phyloP scores from a whole-genome alignment of 1,140 invertebrate species.

The Aplysia californica region DNA sequence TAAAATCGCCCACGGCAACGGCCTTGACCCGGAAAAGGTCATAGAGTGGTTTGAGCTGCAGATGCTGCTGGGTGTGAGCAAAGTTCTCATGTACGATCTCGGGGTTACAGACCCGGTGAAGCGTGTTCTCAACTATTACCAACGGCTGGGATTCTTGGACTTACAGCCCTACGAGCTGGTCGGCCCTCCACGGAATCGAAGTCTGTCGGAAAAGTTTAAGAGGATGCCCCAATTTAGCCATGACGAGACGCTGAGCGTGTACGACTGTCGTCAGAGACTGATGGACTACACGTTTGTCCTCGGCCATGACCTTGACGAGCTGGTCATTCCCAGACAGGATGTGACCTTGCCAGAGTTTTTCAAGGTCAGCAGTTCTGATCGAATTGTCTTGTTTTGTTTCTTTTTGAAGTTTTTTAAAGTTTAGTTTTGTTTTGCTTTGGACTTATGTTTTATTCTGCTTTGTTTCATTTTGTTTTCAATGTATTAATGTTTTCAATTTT shows the following conservation, averaged over 20 bases:
- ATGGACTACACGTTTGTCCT: slow-evolving; percentile 30
- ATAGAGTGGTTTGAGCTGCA: slow-evolving; percentile 37
- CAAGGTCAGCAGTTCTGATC: slow-evolving; percentile 21
- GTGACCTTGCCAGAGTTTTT: slow-evolving; percentile 24
- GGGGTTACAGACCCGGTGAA: background rate
- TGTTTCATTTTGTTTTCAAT: too few relatives aligned
- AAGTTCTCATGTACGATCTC: slow-evolving; percentile 20
- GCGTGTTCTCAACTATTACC: slow-evolving; percentile 11
- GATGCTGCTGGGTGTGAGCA: slow-evolving; percentile 29
- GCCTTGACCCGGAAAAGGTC: slow-evolving; percentile 25
- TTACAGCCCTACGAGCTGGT: slow-evolving; percentile 25
- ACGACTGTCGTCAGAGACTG: slow-evolving; percentile 32
- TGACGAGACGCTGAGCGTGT: slow-evolving; percentile 30
- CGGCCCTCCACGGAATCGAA: slow-evolving; percentile 15
- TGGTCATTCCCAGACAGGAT: slow-evolving; percentile 25
- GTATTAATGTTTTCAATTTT: too few relatives aligned
- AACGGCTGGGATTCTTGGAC: slow-evolving; percentile 15
- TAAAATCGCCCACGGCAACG: slow-evolving; percentile 17
- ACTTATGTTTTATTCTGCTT: too few relatives aligned
- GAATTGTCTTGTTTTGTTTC: too few relatives aligned
- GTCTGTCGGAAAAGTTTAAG: background rate
- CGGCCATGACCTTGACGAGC: slow-evolving; percentile 32
- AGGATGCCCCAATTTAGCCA: slow-evolving; percentile 20
- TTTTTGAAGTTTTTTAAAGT: too few relatives aligned
- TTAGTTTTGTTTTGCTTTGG: too few relatives aligned